Evolutionary conservation across 2,888 invertebrate genomes (phyloP), one percentile per base, ranked within the genome.

Genomic region (Amblyjoppa fuscipennis): DNA sequence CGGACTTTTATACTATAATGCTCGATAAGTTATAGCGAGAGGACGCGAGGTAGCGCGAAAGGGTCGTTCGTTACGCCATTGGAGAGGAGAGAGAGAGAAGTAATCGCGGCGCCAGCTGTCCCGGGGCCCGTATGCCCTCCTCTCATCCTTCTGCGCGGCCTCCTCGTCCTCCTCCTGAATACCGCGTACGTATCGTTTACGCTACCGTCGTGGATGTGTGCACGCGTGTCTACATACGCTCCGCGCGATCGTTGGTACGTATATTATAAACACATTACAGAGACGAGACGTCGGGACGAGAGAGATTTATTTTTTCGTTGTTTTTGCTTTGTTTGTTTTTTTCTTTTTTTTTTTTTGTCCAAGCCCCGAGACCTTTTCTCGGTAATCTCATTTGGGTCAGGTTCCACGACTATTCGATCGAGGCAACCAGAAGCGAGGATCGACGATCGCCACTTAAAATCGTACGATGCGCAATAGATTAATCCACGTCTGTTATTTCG

Each of bases 41-140:
- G 78, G 61, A 85, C 56, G 64, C 74, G 78, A 73, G 56, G 59
- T 49, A 75, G 53, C 56, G 41, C 84, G 75, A 81, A 84, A 81
- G 81, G 81, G 77, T 81, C 81, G 73, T 76, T 85, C 75, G 59
- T 79, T 85, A 85, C 82, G 85, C 79, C 82, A 85, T 83, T 85
- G 85, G 75, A 53, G 56, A 41, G 78, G 74, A 64, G 77, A 77
- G 64, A 70, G 56, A 77, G 64, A 70, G 56, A 77, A 81, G 81
- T 83, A 85, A 87, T 87, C 87, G 87, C 87, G 85, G 85, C 85
- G 87, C 85, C 85, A 87, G 87, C 87, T 87, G 87, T 81, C 87
- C 85, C 87, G 81, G 76, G 83, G 83, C 83, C 86, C 77, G 83
- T 81, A 85, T 64, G 45, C 75, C 59, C 81, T 75, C 75, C 70